Conservation (phyloP, 2,888 invertebrate genomes). For the Amiota minor region DNA sequence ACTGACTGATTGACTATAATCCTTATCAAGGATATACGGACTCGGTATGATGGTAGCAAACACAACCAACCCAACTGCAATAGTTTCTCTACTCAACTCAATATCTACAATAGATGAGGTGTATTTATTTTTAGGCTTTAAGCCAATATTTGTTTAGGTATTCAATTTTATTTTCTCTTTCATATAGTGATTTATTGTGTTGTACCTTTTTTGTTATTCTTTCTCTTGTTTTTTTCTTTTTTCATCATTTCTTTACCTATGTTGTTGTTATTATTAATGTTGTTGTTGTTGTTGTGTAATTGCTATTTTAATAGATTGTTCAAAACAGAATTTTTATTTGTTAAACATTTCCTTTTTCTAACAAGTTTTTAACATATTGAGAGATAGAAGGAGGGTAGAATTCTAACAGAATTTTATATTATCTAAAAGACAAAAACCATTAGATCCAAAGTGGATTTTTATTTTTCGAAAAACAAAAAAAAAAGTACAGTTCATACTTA, state of each 20-base stretch:
- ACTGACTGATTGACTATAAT: conserved; percentile 58
- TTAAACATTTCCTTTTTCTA: background rate
- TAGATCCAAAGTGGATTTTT: background rate
- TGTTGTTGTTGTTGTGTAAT: conserved; percentile 45
- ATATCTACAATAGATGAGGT: no score
- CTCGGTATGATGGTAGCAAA: conserved; percentile 11
- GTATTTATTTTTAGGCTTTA: conserved; percentile 35
- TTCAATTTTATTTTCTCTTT: conserved; percentile 37
- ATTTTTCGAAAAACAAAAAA: background rate
- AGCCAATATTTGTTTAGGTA: conserved; percentile 63
- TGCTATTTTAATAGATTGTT: conserved; percentile 55
- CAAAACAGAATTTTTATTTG: conserved; percentile 27
- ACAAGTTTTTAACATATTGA: background rate
- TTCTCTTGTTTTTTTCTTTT: background rate
- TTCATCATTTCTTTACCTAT: background rate
- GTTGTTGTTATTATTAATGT: conserved; percentile 33
- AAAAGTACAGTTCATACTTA: conserved; percentile 4
- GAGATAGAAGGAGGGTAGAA: background rate
- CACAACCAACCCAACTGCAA: conserved; percentile 22
- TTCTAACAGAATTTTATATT: background rate
- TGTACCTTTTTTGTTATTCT: conserved; percentile 22
- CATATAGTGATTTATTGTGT: conserved; percentile 44
- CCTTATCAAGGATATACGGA: conserved; percentile 52
- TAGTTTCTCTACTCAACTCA: no score
- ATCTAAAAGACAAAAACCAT: background rate